These are phyloP conservation scores for Petromus typicus DNA, from an alignment of 2,113 vertebrate genomes.

Conservation along the genomic window DNA sequence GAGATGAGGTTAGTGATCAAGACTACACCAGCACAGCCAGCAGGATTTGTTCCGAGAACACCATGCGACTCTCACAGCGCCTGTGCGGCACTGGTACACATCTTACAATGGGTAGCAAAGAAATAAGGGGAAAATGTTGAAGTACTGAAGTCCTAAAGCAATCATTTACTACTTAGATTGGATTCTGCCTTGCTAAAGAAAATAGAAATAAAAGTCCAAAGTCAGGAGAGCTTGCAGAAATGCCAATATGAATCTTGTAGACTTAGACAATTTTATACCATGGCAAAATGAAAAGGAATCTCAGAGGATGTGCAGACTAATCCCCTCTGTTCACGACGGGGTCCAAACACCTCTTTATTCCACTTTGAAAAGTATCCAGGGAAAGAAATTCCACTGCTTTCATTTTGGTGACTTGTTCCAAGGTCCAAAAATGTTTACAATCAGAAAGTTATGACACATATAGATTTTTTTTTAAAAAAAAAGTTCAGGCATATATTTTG, in stretches of 20 bases:
- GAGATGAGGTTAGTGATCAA: background rate
- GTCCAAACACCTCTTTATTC: background rate
- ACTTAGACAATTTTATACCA: background rate
- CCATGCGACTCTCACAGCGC: background rate
- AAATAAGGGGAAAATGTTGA: background rate
- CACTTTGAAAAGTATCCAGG: background rate
- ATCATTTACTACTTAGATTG: background rate
- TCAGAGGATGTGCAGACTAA: background rate
- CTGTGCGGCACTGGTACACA: background rate
- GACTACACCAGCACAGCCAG: background rate
- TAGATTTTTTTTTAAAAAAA: background rate
- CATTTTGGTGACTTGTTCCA: background rate
- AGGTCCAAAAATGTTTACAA: constrained; percentile 19
- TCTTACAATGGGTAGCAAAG: background rate
- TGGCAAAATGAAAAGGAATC: constrained; percentile 22
- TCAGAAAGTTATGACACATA: constrained; percentile 1
- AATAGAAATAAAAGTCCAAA: constrained; percentile 46
- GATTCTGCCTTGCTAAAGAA: constrained; percentile 27
- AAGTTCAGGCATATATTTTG: background rate
- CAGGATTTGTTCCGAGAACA: background rate
- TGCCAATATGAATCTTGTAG: background rate
- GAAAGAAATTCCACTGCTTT: constrained; percentile 33
- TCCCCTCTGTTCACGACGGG: background rate
- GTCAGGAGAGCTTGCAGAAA: constrained; percentile 43
- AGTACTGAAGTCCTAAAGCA: background rate